Percentiles rank a stretch among this genome's conserved stretches.
Conservation (phyloP, 2,113 vertebrate species). For the human region DNA sequence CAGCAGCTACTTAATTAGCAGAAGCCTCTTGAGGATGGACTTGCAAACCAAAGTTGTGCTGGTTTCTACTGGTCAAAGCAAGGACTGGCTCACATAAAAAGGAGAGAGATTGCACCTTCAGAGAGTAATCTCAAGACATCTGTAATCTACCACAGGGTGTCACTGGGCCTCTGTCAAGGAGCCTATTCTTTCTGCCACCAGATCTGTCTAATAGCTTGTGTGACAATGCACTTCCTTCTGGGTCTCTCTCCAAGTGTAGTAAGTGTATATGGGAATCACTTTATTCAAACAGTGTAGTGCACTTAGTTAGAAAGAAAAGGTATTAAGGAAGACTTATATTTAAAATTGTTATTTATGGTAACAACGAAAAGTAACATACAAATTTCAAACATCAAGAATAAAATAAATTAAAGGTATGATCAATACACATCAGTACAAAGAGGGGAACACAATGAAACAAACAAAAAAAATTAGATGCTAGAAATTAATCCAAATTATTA, state of each 20-base stretch:
- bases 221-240: neutral
- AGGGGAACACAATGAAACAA: neutral
- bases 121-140: neutral
- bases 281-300: neutral
- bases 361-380: slow-evolving; percentile 11
- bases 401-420: neutral
- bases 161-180: neutral
- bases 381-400: neutral
- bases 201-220: neutral
- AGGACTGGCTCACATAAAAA: neutral
- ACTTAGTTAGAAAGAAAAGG: neutral
- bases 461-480: neutral
- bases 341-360: slow-evolving; percentile 26
- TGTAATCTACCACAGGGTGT: neutral
- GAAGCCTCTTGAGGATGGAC: neutral
- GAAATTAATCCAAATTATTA: neutral
- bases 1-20: neutral
- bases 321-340: neutral
- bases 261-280: neutral
- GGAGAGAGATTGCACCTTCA: neutral
- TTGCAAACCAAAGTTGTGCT: neutral
- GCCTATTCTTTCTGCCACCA: neutral
- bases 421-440: neutral
- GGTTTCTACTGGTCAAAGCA: neutral
- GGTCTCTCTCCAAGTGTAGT: neutral